These are phyloP conservation scores for Podocnemis expansa DNA, from an alignment of 2,113 vertebrate species.

Conservation along the genomic window DNA sequence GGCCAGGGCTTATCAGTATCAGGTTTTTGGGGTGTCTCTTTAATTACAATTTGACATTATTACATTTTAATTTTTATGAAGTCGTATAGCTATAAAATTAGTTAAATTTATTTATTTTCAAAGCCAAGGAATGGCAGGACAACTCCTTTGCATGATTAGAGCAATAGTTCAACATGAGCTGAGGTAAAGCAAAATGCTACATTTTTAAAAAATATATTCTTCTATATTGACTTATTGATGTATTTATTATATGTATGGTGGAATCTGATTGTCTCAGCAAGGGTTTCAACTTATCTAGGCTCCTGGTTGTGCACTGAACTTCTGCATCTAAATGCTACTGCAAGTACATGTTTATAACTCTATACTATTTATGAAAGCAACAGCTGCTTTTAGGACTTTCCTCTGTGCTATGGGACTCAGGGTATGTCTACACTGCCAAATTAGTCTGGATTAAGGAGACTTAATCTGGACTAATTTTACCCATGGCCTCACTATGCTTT, in stretches of 20 bases:
- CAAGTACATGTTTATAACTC: not conserved
- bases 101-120: accelerated
- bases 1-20: not conserved
- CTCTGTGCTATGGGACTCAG: not conserved
- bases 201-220: not conserved
- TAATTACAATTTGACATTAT: conserved; percentile 1
- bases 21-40: not conserved
- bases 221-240: not conserved
- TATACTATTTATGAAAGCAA: not conserved
- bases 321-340: not conserved
- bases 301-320: not conserved
- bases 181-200: not conserved
- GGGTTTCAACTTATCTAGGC: not conserved
- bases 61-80: not conserved
- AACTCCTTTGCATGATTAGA: not conserved
- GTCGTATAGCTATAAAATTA: not conserved
- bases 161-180: not conserved
- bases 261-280: not conserved
- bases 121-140: not conserved
- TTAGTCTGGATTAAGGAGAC: too few species aligned
- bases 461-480: too few species aligned
- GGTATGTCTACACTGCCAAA: too few species aligned
- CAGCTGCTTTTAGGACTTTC: not conserved
- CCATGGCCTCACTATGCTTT: too few species aligned
- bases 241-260: not conserved